phyloP scores from a whole-genome alignment of 2,797 vertebrate species.

The Trematocara caparti region DNA sequence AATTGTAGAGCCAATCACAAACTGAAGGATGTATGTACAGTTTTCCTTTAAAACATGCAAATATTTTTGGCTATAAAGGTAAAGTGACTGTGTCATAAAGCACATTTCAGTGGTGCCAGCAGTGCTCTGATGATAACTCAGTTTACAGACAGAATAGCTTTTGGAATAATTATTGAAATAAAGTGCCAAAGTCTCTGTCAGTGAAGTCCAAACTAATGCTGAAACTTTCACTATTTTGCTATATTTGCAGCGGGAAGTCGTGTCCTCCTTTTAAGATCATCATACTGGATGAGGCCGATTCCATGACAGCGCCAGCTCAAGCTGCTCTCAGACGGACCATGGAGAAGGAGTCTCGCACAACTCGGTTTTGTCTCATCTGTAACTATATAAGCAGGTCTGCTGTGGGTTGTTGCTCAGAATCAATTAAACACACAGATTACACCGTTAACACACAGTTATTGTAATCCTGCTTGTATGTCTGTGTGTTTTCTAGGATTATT shows the following conservation, averaged over 20 bases:
- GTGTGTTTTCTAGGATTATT: constrained; percentile 84
- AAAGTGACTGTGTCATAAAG: background rate
- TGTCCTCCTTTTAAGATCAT: constrained; percentile 99
- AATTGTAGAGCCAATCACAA: background rate
- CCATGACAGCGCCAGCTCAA: constrained; percentile 95
- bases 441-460: background rate
- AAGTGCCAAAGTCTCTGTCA: background rate
- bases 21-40: background rate
- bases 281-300: constrained; percentile 97
- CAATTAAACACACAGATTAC: background rate
- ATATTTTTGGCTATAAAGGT: background rate
- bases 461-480: background rate
- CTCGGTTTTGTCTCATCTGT: constrained; percentile 97
- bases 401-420: background rate
- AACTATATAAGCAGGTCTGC: constrained; percentile 94
- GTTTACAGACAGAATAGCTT: background rate
- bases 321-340: constrained; percentile 96
- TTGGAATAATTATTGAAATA: background rate
- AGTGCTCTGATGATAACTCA: background rate
- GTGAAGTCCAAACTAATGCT: background rate
- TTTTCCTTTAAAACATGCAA: background rate
- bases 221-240: background rate
- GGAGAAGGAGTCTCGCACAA: constrained; percentile 96
- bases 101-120: background rate
- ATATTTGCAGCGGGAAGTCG: constrained; percentile 80